Evolutionary conservation across 2,113 vertebrate genomes (phyloP).

Genomic region (Phrynocephalus versicolor): DNA sequence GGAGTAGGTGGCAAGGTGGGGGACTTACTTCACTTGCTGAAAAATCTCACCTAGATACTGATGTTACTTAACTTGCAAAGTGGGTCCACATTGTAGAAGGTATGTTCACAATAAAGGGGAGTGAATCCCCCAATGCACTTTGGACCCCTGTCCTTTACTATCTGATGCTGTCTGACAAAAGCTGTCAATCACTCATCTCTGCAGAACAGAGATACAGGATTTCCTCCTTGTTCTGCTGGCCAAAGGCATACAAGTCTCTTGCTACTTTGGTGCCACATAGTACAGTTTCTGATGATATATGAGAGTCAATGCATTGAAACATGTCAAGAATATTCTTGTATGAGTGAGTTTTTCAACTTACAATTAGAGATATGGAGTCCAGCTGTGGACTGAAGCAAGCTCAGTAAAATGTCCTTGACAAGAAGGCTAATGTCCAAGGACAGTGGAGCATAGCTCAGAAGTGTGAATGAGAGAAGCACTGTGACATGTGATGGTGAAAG

Average conservation of each 20-base stretch:
- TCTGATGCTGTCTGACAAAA: background rate
- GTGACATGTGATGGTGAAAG: too few relatives aligned
- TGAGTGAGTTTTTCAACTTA: too few relatives aligned
- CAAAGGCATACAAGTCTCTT: background rate
- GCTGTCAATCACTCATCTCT: background rate
- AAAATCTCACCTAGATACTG: slow-evolving; percentile 12
- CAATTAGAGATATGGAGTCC: too few relatives aligned
- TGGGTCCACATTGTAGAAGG: background rate
- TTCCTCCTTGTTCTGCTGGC: background rate
- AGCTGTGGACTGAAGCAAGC: too few relatives aligned
- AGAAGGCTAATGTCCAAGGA: too few relatives aligned
- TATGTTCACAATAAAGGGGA: background rate
- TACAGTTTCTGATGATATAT: background rate
- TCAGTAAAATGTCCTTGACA: too few relatives aligned
- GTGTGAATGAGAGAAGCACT: too few relatives aligned
- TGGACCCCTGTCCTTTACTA: background rate
- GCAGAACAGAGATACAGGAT: background rate
- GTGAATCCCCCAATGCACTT: background rate
- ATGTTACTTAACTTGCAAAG: background rate
- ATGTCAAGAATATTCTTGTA: too few relatives aligned
- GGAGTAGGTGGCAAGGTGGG: background rate
- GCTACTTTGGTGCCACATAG: background rate
- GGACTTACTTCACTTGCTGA: background rate
- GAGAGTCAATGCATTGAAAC: background rate
- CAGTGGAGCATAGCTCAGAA: too few relatives aligned